These are phyloP conservation scores for Ptychodera flava DNA, from an alignment of 35 echinoderm and acorn worm genomes.

Conservation along the genomic window DNA sequence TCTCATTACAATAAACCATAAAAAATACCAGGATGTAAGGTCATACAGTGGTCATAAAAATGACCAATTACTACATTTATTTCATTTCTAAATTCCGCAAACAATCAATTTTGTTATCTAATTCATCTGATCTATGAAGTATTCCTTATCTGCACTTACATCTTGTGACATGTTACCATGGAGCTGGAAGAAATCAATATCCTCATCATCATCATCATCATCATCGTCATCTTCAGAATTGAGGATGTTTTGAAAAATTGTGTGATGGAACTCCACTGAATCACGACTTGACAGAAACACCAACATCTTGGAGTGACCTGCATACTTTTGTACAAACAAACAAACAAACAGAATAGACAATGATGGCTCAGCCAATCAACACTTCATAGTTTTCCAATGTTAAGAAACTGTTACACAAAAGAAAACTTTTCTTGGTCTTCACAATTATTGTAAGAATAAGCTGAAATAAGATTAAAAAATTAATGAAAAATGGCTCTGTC, in stretches of 20 bases:
- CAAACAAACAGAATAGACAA: too few relatives aligned
- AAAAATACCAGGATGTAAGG: too few relatives aligned
- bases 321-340: too few relatives aligned
- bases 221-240: constrained; percentile 5
- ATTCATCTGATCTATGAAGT: not conserved
- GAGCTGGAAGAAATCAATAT: constrained; percentile 60
- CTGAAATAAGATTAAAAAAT: too few relatives aligned
- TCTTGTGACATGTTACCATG: constrained; percentile 92
- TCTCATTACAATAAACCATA: too few relatives aligned
- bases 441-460: too few relatives aligned
- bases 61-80: not conserved
- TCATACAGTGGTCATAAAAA: not conserved
- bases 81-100: not conserved
- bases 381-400: too few relatives aligned
- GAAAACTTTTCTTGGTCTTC: too few relatives aligned
- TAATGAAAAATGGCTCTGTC: too few relatives aligned
- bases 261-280: constrained; percentile 89
- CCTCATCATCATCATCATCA: constrained; percentile 13
- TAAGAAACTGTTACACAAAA: too few relatives aligned
- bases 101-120: not conserved
- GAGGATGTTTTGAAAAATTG: constrained; percentile 35
- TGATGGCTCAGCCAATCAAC: too few relatives aligned
- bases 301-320: constrained; percentile 53
- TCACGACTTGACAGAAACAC: constrained; percentile 88
- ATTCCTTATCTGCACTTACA: constrained; percentile 25